These are phyloP conservation scores for Eriosoma lanigerum DNA, from an alignment of 1,140 invertebrate genomes.

Conservation along the genomic window DNA sequence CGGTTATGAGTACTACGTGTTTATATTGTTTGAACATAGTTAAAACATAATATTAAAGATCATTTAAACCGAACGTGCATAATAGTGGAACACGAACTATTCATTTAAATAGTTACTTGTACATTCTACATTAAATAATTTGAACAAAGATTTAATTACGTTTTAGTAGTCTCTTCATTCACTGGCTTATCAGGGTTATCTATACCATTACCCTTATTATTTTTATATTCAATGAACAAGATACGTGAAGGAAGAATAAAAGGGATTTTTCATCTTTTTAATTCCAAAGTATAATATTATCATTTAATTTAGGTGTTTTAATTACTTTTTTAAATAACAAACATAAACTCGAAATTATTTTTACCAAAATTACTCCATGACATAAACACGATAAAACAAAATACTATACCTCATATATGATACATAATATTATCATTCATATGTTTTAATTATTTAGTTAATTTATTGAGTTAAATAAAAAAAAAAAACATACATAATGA, in stretches of 20 bases:
- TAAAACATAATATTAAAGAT: neutral
- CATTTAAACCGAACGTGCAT: neutral
- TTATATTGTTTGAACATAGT: neutral
- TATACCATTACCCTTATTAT: neutral
- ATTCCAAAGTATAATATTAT: slow-evolving; percentile 3
- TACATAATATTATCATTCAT: no score
- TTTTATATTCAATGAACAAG: neutral
- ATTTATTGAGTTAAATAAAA: no score
- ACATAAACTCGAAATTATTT: slow-evolving; percentile 11
- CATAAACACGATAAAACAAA: no score
- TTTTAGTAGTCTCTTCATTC: slow-evolving; percentile 25
- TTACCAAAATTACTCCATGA: no score
- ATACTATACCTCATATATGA: no score
- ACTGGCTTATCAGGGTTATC: slow-evolving; percentile 2
- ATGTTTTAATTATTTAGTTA: no score
- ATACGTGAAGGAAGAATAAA: neutral
- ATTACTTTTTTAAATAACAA: slow-evolving; percentile 1
- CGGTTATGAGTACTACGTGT: neutral
- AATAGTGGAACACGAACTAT: neutral
- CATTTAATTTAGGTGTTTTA: slow-evolving; percentile 18
- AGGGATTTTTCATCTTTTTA: neutral
- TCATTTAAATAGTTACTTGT: slow-evolving; percentile 11
- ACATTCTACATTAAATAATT: slow-evolving; percentile 12
- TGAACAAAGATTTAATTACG: slow-evolving; percentile 7
- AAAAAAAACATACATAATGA: no score